Base-by-base conservation (phyloP, 2,113 vertebrate genomes). In the Halichoerus grypus region DNA sequence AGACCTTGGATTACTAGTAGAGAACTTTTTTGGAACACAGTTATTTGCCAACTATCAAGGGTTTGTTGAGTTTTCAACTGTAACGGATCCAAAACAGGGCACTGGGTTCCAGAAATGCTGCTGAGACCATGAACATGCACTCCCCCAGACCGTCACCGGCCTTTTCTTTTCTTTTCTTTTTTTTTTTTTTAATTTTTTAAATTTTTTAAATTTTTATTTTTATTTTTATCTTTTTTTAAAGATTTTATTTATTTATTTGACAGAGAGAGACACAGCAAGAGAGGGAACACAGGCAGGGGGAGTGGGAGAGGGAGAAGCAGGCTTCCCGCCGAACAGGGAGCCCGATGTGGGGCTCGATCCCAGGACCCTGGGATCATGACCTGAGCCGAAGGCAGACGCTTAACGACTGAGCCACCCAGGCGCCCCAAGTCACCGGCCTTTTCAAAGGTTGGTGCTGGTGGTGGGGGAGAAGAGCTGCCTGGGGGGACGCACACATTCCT, bases 71-170 rank as follows among this genome's bases (percentile, higher is more conserved):
- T 16, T 59, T 57, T 59, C 31, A 59, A 36, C 13, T 22, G 7
- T 42, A 53, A 51, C 0, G 28, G 22, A 39, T 28, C 12, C 21
- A 39, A 28, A 80, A 39, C 13, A 87, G 67, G 51, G n/a, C 33
- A 0, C n/a, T 13, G 53, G 61, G 22, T 15, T 88, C 69, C 81
- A 39, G 55, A 79, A 71, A 59, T 1, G 15, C 80, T 39, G 10
- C 21, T 1, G 19, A 51, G 22, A 42, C 15, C 33, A 1, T 1
- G 33, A 71, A 71, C 14, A 31, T 26, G 39, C 63, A 69, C 46
- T 16, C n/a, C 26, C 33, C 18, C 3, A 28, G 33, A 8, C 39
- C 49, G 14, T 10, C 0, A 1, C 49, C 0, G 0, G 24, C 28
- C 42, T 74, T 31, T 71, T 51, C 0, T 36, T 36, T 36, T 36